Base-by-base conservation (phyloP, 2,797 vertebrate genomes). In the Ciconia nigra region DNA sequence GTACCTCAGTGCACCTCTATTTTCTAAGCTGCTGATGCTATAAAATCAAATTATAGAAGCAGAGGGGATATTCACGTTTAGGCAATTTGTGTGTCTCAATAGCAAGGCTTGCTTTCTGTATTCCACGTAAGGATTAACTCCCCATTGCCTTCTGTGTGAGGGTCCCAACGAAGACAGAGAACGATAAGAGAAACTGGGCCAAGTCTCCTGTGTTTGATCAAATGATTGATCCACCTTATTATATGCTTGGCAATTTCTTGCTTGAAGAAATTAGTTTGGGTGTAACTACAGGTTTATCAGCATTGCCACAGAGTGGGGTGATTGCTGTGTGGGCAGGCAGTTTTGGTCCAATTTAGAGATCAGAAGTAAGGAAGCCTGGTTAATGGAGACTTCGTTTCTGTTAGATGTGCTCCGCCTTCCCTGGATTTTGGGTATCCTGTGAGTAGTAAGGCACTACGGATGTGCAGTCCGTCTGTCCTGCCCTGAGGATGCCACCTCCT, bases 211-310 rank as follows among this genome's bases (percentile, higher is more conserved):
- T 7, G 8, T 71, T 74, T 59, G 76, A 87, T 67, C 18, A 46
- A 83, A 11, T 21, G 62, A 62, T 47, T 17, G 62, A 93, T 80
- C 18, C 16, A 13, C n/a, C 28, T 85, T 83, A 57, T 79, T 82
- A 78, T 20, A 39, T 13, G 29, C 57, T n/a, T 95, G 33, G 44
- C 26, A 85, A 42, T 67, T 96, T 91, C 69, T 93, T 5, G 5
- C 81, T 83, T 77, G 74, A 78, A 83, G 76, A n/a, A 86, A 81
- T 92, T 85, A 42, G 15, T 70, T 57, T 57, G 92, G 96, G 96
- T 91, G 95, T 96, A 93, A 58, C 95, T 87, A 95, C 96, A 87
- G 92, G 95, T 92, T 92, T 70, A 51, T 54, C 89, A 78, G 72
- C 87, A 92, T 96, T 95, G 89, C 92, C 82, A 24, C 0, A 0